These are phyloP conservation scores for Uropetala carovei DNA, from an alignment of 2,888 invertebrate genomes.

Conservation along the genomic window DNA sequence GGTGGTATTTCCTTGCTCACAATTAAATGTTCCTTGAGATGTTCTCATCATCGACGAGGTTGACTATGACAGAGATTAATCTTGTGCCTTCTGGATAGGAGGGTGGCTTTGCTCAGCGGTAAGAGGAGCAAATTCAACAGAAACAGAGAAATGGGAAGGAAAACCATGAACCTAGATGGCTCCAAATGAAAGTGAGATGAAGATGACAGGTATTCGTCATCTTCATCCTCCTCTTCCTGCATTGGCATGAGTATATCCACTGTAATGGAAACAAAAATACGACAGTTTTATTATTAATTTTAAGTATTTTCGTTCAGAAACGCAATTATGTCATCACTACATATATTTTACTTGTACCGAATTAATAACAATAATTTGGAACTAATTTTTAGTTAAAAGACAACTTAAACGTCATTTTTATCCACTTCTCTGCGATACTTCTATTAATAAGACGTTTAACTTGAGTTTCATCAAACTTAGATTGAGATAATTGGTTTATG, in stretches of 20 bases:
- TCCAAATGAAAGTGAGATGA: neutral
- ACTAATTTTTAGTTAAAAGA: too few relatives aligned
- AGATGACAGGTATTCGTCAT: neutral
- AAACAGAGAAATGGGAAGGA: neutral
- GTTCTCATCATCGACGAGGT: slow-evolving; percentile 47
- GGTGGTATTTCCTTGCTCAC: slow-evolving; percentile 23
- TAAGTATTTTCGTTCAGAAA: neutral
- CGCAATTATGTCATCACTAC: too few relatives aligned
- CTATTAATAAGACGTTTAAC: too few relatives aligned
- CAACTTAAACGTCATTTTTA: too few relatives aligned
- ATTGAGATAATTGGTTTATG: neutral
- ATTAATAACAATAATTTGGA: too few relatives aligned
- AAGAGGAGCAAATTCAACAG: neutral
- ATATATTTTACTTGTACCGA: too few relatives aligned
- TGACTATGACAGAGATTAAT: slow-evolving; percentile 23
- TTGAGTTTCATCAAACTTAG: neutral
- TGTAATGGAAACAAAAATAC: neutral
- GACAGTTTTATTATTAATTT: neutral
- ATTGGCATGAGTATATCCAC: slow-evolving; percentile 42
- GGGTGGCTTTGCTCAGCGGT: neutral
- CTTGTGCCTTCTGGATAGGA: neutral
- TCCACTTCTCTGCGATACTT: too few relatives aligned
- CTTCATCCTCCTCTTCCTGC: slow-evolving; percentile 47
- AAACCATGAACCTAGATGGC: neutral
- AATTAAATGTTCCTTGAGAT: neutral